Base-by-base conservation (phyloP, 2,113 vertebrate genomes). In the Lichenostomus cassidix region DNA sequence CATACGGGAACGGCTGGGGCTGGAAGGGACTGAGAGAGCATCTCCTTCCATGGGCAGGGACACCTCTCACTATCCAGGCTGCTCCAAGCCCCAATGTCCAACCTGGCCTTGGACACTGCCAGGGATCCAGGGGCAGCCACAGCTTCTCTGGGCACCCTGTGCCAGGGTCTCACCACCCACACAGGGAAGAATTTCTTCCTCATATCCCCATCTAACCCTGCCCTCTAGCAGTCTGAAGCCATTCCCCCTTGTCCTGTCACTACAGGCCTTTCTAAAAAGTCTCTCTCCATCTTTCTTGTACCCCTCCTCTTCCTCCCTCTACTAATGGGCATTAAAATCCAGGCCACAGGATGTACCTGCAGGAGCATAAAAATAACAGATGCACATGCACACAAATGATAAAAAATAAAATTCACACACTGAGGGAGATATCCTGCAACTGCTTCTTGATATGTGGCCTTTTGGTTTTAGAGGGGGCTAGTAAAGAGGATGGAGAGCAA, bases 1-100 rank as follows among this genome's bases (percentile, higher is more conserved):
- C 5, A 4, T 4, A 50, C 2, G 15, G 27, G 20, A n/a, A 16
- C 2, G 60, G 12, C 25, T 2, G 31, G 44, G 7, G 11, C 7
- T 28, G 37, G 37, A 52, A 62, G 33, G 23, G 5, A 46, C 55
- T 7, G 55, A 25, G 2, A 3, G 47, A 25, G 28, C 47, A 2
- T 13, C 28, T 46, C 10, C 23, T 46, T 6, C 41, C 70, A 2
- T 12, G 52, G 42, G 15, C 29, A 24, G 29, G 10, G 52, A 7
- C 42, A 8, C 3, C 42, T 58, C 55, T n/a, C 49, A 15, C n/a
- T 29, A 5, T 9, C 4, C 27, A 4, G 33, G 25, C 0, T 29
- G 77, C 50, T 55, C 47, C 41, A 3, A 63, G 20, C 41, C 21
- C 16, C 3, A 4, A 15, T 42, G 42, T 35, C 29, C 49, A 11